phyloP scores from a whole-genome alignment of 1,140 invertebrate genomes.

The Brachionus manjavacas region DNA sequence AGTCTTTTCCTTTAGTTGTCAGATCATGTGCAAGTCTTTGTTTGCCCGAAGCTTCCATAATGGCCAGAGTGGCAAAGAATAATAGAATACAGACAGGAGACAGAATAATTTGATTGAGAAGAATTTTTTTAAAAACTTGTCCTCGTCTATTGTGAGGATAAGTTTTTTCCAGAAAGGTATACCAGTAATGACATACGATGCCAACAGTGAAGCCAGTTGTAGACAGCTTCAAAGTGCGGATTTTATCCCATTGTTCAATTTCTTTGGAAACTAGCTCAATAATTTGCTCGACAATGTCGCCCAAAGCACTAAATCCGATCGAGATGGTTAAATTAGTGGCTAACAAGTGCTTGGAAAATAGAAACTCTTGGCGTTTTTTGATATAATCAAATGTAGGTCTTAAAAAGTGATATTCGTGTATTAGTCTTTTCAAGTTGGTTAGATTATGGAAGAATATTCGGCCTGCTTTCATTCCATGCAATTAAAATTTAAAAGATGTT shows the following conservation, averaged over 20 bases:
- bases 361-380: neutral
- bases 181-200: conserved; percentile 79
- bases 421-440: neutral
- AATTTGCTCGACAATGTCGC: conserved; percentile 5
- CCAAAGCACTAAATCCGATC: neutral
- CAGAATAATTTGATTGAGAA: conserved; percentile 79
- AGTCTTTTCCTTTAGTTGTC: conserved; percentile 69
- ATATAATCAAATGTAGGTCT: neutral
- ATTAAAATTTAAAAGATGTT: neutral
- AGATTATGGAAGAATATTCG: conserved; percentile 22
- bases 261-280: neutral
- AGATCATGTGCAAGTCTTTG: conserved; percentile 68
- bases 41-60: conserved; percentile 65
- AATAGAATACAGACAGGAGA: conserved; percentile 75
- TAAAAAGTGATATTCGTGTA: neutral
- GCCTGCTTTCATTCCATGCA: conserved; percentile 20
- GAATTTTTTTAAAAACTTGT: conserved; percentile 74
- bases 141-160: conserved; percentile 67
- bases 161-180: conserved; percentile 66
- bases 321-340: conserved; percentile 17
- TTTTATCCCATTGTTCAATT: neutral
- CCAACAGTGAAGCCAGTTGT: conserved; percentile 68
- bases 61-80: conserved; percentile 72
- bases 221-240: conserved; percentile 57
- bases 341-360: neutral